Base-by-base conservation (phyloP, 37 sponge, comb jelly and placozoan species). In the Trichoplax adhaerens region DNA sequence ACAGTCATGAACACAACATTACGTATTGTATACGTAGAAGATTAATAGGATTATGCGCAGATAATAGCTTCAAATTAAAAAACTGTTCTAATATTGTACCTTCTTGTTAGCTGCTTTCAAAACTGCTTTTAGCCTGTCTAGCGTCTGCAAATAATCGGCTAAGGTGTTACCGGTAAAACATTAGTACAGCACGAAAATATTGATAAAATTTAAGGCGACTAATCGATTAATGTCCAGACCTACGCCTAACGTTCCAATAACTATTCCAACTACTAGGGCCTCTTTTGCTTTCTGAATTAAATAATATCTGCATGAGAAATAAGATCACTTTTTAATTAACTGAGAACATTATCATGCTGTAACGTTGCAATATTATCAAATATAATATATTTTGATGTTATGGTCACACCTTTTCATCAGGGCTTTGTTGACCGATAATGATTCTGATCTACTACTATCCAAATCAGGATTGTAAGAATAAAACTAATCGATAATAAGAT, bases 241-340 rank as follows among this genome's bases (percentile, higher is more conserved):
- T 51, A 84, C 82, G 80, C 87, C 93, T 47, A 96, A 75, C 52
- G 93, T 96, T 3, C 93, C 99, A 50, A 88, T 78, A 52, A 96
- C 69, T n/a, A 96, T 88, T 3, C 99, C 99, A 51, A 96, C 81
- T 50, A 85, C 85, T 50, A 68, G 68, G 0, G 90, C 89, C 52
- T 83, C 86, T 56, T 83, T 91, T 0, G 87, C 89, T 66, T 86
- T 85, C 77, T 91, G 90, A 58, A 91, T 81, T 71, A 88, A 55
- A 60, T 76, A 85, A 63, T 91, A 96, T 55, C 97, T 86, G 56
- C 12, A 7, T 69, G 71, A 69, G 57, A 69, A 4, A 58, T 58
- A 46, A 69, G 57, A 57, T 47, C 57, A 47, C 55, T 57, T 6
- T 69, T 69, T 4, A 69, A 52, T 10, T 58, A 69, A 69, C 58